Evolutionary conservation across 2,113 vertebrate species (phyloP).

Genomic region (Uria aalge): DNA sequence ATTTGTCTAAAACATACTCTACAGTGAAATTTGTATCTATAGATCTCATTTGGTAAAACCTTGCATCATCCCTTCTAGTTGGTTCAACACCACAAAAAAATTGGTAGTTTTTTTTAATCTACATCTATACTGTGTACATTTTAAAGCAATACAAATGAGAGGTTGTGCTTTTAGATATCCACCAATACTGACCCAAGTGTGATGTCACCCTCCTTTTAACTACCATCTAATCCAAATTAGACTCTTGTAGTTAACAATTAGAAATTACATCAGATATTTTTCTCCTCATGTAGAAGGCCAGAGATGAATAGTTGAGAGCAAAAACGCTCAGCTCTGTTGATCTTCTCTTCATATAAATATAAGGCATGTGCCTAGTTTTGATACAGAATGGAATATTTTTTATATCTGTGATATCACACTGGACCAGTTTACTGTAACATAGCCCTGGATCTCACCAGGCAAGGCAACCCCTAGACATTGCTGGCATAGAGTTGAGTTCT

Average conservation of each 20-base stretch:
- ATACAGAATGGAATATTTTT: slow-evolving; percentile 86
- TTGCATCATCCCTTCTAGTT: slow-evolving; percentile 85
- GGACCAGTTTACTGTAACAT: slow-evolving; percentile 81
- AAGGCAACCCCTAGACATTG: slow-evolving; percentile 39
- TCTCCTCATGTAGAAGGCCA: slow-evolving; percentile 58
- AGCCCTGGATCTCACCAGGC: slow-evolving; percentile 62
- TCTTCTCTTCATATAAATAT: slow-evolving; percentile 78
- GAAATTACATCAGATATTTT: slow-evolving; percentile 46
- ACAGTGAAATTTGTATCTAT: slow-evolving; percentile 80
- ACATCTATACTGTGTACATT: slow-evolving; percentile 81
- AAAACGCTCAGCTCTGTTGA: slow-evolving; percentile 64
- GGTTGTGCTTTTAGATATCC: slow-evolving; percentile 78
- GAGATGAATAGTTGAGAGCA: slow-evolving; percentile 63
- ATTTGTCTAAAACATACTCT: slow-evolving; percentile 83
- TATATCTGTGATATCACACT: slow-evolving; percentile 79
- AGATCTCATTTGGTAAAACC: slow-evolving; percentile 81
- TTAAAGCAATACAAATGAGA: slow-evolving; percentile 85
- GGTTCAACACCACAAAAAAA: slow-evolving; percentile 78
- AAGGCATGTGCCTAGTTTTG: slow-evolving; percentile 82
- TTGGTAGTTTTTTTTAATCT: slow-evolving; percentile 72
- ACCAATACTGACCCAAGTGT: slow-evolving; percentile 72
- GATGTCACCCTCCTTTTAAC: slow-evolving; percentile 71
- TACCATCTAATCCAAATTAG: slow-evolving; percentile 58
- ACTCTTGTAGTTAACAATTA: slow-evolving; percentile 62
- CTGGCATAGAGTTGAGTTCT: slow-evolving; percentile 65